phyloP scores from a whole-genome alignment of 2,113 vertebrate genomes.

The Rhinolophus sinicus region DNA sequence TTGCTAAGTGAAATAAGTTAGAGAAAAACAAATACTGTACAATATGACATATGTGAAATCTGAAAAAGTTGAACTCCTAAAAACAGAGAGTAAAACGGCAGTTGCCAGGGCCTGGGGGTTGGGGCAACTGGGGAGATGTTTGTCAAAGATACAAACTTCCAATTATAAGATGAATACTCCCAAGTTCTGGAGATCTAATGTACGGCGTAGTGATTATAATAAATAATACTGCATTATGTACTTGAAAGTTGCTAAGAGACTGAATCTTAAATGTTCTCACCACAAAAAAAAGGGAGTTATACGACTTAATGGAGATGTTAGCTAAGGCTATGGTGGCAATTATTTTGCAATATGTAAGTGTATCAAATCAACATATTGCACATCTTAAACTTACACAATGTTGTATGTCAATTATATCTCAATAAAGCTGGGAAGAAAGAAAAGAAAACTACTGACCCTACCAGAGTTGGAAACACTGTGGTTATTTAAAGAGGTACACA shows the following conservation, averaged over 20 bases:
- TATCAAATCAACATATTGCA: background rate
- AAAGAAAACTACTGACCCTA: background rate
- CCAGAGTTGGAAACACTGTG: background rate
- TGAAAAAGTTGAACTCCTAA: background rate
- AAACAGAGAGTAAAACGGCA: background rate
- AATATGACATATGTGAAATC: background rate
- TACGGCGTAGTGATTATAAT: background rate
- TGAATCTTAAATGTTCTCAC: background rate
- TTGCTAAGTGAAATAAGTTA: background rate
- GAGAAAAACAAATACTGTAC: background rate
- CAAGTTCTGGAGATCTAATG: background rate
- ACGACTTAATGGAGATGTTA: background rate
- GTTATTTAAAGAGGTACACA: background rate
- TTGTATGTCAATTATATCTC: background rate
- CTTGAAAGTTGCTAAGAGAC: background rate
- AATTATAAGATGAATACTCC: background rate
- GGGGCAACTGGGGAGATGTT: background rate
- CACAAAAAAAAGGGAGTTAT: background rate
- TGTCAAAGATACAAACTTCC: background rate
- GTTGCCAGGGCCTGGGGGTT: background rate
- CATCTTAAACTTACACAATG: background rate
- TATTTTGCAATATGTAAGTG: background rate
- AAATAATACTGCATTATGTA: background rate
- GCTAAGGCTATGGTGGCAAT: background rate
- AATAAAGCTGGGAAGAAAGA: background rate